Base-by-base conservation (phyloP, 2,888 invertebrate species). In the Heliconius charithonia region DNA sequence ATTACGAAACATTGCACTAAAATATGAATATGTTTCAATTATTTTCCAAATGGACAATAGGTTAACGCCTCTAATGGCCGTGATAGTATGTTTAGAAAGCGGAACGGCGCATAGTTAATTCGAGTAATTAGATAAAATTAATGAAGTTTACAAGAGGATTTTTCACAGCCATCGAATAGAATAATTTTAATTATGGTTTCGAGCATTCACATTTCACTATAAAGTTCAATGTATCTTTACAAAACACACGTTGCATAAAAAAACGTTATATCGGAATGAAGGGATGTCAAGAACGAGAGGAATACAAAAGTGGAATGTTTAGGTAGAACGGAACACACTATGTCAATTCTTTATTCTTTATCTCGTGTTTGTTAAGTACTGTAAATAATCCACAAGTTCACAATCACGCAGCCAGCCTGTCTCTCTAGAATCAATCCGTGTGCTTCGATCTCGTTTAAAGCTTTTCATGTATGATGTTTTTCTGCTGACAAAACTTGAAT, bases 1-100 rank as follows among this genome's bases (percentile, higher is more conserved):
- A 69, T 69, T 69, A 16, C 9, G 25, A 69, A 69, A 41, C 25
- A 45, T 41, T 45, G 16, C 41, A 69, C 12, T 59, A 27, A 51
- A 70, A 51, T 71, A 73, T 22, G 62, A 63, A 63, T 41, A 41
- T 65, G 22, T 74, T 62, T 74, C 45, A n/a, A 63, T 63, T 27
- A 74, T 63, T 63, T 62, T 63, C 45, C 32, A 74, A 65, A 41
- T 41, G 41, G 37, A 74, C 41, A 63, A 63, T 41, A 67, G 70
- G 25, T 37, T 69, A 3, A 59, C 45, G 32, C 71, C 29, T 67
- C n/a, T 56, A 32, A 25, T 63, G 66, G 63, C 19, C 45, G 27
- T 75, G 81, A 82, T 81, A 71, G 78, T 79, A 81, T 88, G 89
- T 84, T 86, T 88, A 92, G 92, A 92, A 92, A 93, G 92, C 91